Conservation (phyloP, 2,113 vertebrate genomes). For the Oenanthe melanoleuca region DNA sequence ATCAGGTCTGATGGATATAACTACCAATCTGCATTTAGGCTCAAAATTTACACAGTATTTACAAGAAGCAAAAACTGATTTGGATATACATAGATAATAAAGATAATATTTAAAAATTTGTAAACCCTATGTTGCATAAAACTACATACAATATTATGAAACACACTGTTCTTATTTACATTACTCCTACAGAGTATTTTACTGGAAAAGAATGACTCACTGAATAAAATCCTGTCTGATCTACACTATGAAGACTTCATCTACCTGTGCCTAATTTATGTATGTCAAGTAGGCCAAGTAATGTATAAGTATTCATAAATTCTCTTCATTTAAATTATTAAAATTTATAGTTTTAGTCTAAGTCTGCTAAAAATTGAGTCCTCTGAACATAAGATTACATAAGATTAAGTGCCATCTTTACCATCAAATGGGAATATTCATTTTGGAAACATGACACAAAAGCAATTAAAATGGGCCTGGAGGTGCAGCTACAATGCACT, state of each 20-base stretch:
- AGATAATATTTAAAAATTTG: neutral
- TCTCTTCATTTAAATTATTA: conserved; percentile 13
- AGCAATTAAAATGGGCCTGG: neutral
- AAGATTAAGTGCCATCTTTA: neutral
- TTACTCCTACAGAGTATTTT: neutral
- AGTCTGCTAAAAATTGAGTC: neutral
- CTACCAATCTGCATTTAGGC: neutral
- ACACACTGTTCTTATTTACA: neutral
- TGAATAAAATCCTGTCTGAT: neutral
- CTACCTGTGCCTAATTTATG: neutral
- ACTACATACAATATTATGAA: neutral
- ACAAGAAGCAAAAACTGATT: neutral
- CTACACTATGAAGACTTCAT: neutral
- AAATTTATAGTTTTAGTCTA: neutral
- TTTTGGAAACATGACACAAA: neutral
- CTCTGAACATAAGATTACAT: neutral
- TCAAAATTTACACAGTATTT: neutral
- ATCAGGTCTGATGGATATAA: neutral
- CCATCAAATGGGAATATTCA: neutral
- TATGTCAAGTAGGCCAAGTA: neutral
- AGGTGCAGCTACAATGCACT: neutral
- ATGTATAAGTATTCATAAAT: neutral
- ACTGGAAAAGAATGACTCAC: neutral
- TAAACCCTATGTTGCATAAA: neutral
- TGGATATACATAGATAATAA: neutral